These are phyloP conservation scores for Zaprionus kolodkinae DNA, from an alignment of 1,140 invertebrate species.

Conservation along the genomic window DNA sequence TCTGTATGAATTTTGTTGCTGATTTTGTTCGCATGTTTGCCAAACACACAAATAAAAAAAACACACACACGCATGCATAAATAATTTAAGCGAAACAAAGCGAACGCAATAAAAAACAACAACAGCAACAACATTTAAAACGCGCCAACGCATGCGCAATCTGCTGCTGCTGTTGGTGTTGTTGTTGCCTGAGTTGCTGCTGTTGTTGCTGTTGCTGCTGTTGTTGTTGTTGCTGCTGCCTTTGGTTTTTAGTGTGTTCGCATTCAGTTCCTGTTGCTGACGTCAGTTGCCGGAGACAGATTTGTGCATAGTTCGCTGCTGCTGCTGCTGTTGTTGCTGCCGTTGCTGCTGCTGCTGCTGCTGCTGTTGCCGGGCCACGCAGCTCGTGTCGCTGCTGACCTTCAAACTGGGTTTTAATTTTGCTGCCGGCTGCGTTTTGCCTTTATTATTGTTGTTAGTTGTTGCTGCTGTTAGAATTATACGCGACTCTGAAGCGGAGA, in stretches of 20 bases:
- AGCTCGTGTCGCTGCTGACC: conserved; percentile 77
- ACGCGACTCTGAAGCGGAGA: conserved; percentile 21
- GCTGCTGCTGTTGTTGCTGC: conserved; percentile 16
- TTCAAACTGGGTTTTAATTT: conserved; percentile 81
- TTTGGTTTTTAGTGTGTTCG: conserved; percentile 8
- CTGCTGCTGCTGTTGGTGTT: background rate
- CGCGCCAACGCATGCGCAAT: conserved; percentile 48
- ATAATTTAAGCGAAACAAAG: background rate
- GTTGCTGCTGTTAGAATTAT: conserved; percentile 54
- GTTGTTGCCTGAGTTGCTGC: background rate
- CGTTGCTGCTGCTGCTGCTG: conserved; percentile 15
- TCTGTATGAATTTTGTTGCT: background rate
- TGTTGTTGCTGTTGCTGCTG: background rate
- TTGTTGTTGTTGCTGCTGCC: background rate
- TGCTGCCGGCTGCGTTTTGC: conserved; percentile 66
- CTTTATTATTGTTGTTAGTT: conserved; percentile 44
- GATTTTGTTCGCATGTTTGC: background rate
- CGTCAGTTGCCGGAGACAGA: conserved; percentile 42
- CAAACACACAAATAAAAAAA: background rate
- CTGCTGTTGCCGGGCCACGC: conserved; percentile 68
- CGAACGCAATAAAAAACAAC: conserved; percentile 9
- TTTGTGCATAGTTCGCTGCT: conserved; percentile 61
- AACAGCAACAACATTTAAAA: conserved; percentile 30
- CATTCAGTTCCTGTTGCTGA: conserved; percentile 63
- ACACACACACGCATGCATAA: background rate